A percentile compares a stretch with the other conserved stretches of the same genome.
Evolutionary conservation across 2,888 invertebrate species (phyloP).

Genomic region (Yponomeuta cagnagella): DNA sequence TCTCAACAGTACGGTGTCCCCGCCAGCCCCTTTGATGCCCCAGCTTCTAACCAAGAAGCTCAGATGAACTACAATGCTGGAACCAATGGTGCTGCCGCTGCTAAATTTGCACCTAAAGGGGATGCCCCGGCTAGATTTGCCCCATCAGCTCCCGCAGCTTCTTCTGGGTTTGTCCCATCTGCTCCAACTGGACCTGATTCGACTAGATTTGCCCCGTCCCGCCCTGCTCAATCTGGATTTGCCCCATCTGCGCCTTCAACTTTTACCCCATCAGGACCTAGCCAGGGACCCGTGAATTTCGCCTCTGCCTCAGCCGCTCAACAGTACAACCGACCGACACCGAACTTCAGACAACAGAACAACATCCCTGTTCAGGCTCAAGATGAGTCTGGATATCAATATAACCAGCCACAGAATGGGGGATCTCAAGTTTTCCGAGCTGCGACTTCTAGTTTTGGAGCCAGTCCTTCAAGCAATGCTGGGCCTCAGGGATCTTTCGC

Average conservation of each 20-base stretch:
- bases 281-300: background rate
- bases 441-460: background rate
- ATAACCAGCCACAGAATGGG: slow-evolving; percentile 29
- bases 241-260: background rate
- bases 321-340: slow-evolving; percentile 2
- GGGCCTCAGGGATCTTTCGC: background rate
- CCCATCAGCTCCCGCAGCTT: background rate
- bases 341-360: background rate
- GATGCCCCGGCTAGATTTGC: background rate
- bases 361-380: background rate
- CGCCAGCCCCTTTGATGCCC: background rate
- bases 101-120: background rate
- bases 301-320: background rate
- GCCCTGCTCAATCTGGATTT: background rate
- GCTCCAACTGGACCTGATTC: background rate
- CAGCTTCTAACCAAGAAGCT: slow-evolving; percentile 20
- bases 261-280: slow-evolving; percentile 6
- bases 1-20: slow-evolving; percentile 11
- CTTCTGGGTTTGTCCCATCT: background rate
- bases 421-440: slow-evolving; percentile 7
- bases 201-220: background rate
- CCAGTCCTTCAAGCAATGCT: slow-evolving; percentile 13
- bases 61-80: background rate
- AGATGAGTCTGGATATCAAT: slow-evolving; percentile 17
- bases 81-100: background rate